Base-by-base conservation (phyloP, 2,888 invertebrate species). In the Clistopyga incitator region DNA sequence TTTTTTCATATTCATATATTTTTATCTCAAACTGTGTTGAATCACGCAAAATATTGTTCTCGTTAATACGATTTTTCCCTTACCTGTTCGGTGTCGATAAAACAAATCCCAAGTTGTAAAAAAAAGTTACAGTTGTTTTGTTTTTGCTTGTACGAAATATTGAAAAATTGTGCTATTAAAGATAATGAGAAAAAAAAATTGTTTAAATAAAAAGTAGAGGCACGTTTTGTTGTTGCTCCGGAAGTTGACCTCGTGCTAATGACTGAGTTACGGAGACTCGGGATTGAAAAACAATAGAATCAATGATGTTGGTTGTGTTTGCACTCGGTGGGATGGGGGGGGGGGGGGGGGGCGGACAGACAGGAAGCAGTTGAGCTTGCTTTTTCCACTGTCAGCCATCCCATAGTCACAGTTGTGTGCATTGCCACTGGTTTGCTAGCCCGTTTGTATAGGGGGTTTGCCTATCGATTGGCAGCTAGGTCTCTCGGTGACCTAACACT, bases 401-500 rank as follows among this genome's bases (percentile, higher is more conserved):
- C 59, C 74, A 75, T 76, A 56, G 52, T 50, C 67, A 61, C 38
- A 72, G 20, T 25, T 23, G 38, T 52, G n/a, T 67, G 79, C 54
- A n/a, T 29, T 38, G 34, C 34, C 59, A 65, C 68, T 54, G 45
- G 64, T 78, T 68, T 52, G 68, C 78, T 15, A 34, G 34, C n/a
- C 34, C 34, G 80, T 75, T 76, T 54, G 64, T 70, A 11, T 64
- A 52, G 61, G 72, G 47, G 79, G 81, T 81, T 89, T 90, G 87
- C 88, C 84, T 91, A 92, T 92, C 90, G 92, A 92, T 92, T 91
- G 89, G 85, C 88, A 84, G 89, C 84, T 81, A 84, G 84, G 84
- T 84, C 81, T 90, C 90, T 91, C 81, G 81, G 84, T 84, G 92
- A 92, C 92, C 92, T 91, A 92, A 92, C 92, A 92, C 92, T 92